Base-by-base conservation (phyloP, 2,797 vertebrate genomes). In the Mus spretus region DNA sequence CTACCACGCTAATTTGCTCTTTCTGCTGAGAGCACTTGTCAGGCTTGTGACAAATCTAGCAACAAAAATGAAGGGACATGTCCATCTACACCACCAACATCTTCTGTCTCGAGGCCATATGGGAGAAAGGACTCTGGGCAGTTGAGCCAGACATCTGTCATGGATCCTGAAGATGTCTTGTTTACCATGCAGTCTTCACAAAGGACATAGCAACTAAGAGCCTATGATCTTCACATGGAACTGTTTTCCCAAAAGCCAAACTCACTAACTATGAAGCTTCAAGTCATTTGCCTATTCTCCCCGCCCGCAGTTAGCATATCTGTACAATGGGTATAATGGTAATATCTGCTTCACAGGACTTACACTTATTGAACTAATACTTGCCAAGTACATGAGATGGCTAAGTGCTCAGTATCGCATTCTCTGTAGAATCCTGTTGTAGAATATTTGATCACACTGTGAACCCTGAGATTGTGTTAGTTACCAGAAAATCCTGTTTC, bases 261-360 rank as follows among this genome's bases (percentile, higher is more conserved):
- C 14, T 77, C 50, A 44, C 28, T 70, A 93, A 34, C 11, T 81
- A 6, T 84, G 11, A 6, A 87, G 8, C 26, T 47, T 72, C 89
- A 53, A 94, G 77, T 3, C 57, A 31, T n/a, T 94, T 92, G n/a
- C 57, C 67, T 90, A 47, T 17, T 77, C 13, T 74, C 28, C 31
- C 40, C 4, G 17, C 34, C 14, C 57, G 67, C 74, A 77, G 1
- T 34, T 89, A 55, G 19, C 24, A 4, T 61, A 57, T 89, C 37
- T 93, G 5, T 87, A 55, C 50, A 80, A 24, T 70, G 28, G 22
- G 12, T 47, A 65, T 70, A 79, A 85, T 84, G 28, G 79, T 67
- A 67, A 40, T 53, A n/a, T 94, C 15, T 84, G n/a, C 83, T 94
- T 93, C 50, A 59, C n/a, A 86, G 61, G 20, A 74, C 72, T 75